These are phyloP conservation scores for Myathropa florea DNA, from an alignment of 2,888 invertebrate genomes.

Conservation along the genomic window DNA sequence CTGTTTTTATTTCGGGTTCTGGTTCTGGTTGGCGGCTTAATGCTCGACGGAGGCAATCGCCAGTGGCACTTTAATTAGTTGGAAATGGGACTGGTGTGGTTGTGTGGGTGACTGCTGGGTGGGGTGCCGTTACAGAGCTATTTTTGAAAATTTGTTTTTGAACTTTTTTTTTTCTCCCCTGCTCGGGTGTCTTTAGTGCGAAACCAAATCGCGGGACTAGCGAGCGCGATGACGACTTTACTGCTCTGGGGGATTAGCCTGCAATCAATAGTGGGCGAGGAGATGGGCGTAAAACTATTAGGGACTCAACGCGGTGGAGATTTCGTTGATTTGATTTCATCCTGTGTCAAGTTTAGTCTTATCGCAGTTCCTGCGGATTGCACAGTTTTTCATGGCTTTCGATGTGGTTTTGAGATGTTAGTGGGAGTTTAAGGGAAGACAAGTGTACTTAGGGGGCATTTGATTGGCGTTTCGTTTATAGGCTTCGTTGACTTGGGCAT, in stretches of 20 bases:
- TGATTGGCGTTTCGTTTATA: not conserved
- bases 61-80: conserved; percentile 68
- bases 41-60: conserved; percentile 46
- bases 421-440: not conserved
- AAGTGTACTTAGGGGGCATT: not conserved
- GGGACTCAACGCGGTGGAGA: not conserved
- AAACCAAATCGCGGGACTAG: not conserved
- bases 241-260: not conserved
- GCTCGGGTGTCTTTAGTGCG: not conserved
- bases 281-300: not conserved
- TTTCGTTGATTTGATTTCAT: not conserved
- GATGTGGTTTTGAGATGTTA: not conserved
- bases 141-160: conserved; percentile 47
- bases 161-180: not conserved
- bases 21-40: conserved; percentile 10
- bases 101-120: not conserved
- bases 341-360: not conserved
- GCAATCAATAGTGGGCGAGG: not conserved
- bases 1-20: conserved; percentile 1
- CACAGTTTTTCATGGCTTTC: not conserved
- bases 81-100: conserved; percentile 44
- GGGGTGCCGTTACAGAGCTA: conserved; percentile 44
- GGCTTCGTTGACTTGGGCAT: not conserved
- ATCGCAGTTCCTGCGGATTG: not conserved
- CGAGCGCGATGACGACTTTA: not conserved